These are phyloP conservation scores for Anhinga anhinga DNA, from an alignment of 2,113 vertebrate species.

Conservation along the genomic window DNA sequence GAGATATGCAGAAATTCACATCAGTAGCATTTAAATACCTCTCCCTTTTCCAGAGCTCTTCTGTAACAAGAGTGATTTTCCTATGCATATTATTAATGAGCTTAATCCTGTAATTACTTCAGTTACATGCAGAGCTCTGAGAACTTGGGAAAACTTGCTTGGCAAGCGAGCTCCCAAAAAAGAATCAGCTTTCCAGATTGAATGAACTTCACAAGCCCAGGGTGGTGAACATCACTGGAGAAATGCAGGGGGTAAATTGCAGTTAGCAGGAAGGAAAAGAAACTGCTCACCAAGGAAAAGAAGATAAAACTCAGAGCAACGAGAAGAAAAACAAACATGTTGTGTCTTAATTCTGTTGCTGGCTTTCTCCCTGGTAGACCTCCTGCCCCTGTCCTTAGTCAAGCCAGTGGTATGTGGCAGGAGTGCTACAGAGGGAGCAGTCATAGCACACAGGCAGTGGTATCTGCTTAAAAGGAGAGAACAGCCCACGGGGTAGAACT, in stretches of 20 bases:
- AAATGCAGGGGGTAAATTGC: not conserved
- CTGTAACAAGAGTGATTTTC: conserved; percentile 46
- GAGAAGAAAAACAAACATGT: not conserved
- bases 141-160: conserved; percentile 66
- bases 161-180: conserved; percentile 45
- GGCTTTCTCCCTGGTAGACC: not conserved
- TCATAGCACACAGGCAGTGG: accelerated
- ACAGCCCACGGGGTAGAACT: not conserved
- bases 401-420: not conserved
- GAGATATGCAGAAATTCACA: not conserved
- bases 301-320: not conserved
- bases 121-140: conserved; percentile 68
- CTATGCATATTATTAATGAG: conserved; percentile 71
- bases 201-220: not conserved
- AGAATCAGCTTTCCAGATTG: not conserved
- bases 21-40: not conserved
- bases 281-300: not conserved
- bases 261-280: not conserved
- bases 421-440: not conserved
- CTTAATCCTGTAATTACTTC: conserved; percentile 69
- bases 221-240: not conserved
- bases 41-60: conserved; percentile 20
- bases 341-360: not conserved
- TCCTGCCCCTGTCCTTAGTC: not conserved
- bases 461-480: not conserved